Evolutionary conservation across 2,113 vertebrate species (phyloP).

Genomic region (Rattus norvegicus): GRCr8 NC_086036.1:35114501-35115000

Average conservation of each 20-base stretch:
- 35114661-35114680: no score
- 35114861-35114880: neutral
- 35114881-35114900: neutral
- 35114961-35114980: neutral
- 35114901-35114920: neutral
- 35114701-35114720: neutral
- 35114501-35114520: constrained; percentile 57
- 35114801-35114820: neutral
- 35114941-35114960: neutral
- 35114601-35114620: neutral
- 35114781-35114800: neutral
- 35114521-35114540: constrained; percentile 9
- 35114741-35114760: neutral
- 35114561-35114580: neutral
- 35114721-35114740: neutral
- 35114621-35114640: neutral
- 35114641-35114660: neutral
- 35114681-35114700: neutral
- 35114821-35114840: neutral
- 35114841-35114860: neutral
- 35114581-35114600: neutral
- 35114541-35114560: constrained; percentile 22
- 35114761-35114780: neutral
- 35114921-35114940: neutral
- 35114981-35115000: neutral